Evolutionary conservation across 2,888 invertebrate species (phyloP).

Genomic region (Hyposoter dolosus): DNA sequence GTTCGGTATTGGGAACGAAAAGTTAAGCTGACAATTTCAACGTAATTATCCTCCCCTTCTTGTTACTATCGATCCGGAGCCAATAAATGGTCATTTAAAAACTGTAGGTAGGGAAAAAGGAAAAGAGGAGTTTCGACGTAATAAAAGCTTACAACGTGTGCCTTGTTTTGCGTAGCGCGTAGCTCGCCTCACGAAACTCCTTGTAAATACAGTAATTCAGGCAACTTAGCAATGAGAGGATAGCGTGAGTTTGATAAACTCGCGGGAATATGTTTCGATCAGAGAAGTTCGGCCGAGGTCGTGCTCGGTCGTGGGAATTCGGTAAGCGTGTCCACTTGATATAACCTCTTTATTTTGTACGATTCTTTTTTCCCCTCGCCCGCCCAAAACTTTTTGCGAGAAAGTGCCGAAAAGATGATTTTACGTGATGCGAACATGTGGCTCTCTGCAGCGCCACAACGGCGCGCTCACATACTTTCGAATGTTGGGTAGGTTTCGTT

Average conservation of each 20-base stretch:
- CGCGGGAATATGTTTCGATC: slow-evolving; percentile 16
- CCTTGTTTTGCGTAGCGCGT: not conserved
- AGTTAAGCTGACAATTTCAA: not conserved
- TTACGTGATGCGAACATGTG: slow-evolving; percentile 6
- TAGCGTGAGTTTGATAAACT: slow-evolving; percentile 25
- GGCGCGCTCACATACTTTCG: slow-evolving; percentile 4
- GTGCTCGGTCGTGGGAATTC: slow-evolving; percentile 19
- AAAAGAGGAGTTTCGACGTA: not conserved
- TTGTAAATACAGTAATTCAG: slow-evolving; percentile 11
- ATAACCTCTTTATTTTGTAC: slow-evolving; percentile 8
- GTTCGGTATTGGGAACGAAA: not conserved
- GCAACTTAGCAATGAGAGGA: not conserved
- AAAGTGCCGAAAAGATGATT: slow-evolving; percentile 9
- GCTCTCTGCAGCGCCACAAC: slow-evolving; percentile 7
- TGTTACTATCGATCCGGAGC: slow-evolving; percentile 12
- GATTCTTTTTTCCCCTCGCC: not conserved
- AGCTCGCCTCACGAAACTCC: not conserved
- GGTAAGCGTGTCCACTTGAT: not conserved
- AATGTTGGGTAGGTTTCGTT: not conserved
- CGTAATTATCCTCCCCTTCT: slow-evolving; percentile 8
- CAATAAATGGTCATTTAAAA: slow-evolving; percentile 16
- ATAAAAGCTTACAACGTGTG: not conserved
- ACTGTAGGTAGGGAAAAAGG: not conserved
- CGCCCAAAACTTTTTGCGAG: not conserved
- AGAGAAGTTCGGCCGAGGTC: slow-evolving; percentile 14